Conservation (phyloP, 2,113 vertebrate genomes). For the Pseudonaja textilis region DNA sequence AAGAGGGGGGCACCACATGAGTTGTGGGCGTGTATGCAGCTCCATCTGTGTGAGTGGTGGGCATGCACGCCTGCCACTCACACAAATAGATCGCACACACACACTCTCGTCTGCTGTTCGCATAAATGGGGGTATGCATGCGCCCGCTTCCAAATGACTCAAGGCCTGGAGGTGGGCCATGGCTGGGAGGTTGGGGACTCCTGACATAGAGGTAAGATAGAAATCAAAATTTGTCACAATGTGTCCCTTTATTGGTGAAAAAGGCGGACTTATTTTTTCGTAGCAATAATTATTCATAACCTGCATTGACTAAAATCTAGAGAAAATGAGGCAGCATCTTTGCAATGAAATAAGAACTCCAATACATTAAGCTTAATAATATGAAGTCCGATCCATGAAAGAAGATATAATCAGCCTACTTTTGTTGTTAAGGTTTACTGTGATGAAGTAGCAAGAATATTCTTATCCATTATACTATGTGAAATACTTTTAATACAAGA, state of each 20-base stretch:
- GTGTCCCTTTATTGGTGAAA: background rate
- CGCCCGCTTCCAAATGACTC: background rate
- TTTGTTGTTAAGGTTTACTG: background rate
- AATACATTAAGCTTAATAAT: background rate
- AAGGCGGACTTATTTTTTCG: background rate
- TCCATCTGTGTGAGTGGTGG: background rate
- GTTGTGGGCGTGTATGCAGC: background rate
- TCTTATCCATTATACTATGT: background rate
- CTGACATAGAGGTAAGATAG: background rate
- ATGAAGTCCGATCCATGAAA: background rate
- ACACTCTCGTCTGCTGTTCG: accelerated
- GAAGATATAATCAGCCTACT: background rate
- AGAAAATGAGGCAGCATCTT: background rate
- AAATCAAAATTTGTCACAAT: background rate
- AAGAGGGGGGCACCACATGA: background rate
- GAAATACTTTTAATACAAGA: background rate
- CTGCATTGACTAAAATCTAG: background rate
- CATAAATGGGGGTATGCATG: background rate
- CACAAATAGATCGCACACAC: background rate
- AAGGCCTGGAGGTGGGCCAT: background rate
- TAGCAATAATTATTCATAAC: background rate
- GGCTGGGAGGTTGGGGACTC: background rate
- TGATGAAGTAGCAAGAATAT: background rate
- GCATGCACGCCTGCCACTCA: too few species aligned
- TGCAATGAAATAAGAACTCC: background rate